Percentiles rank a stretch among this genome's conserved stretches.
phyloP scores from a whole-genome alignment of 2,113 vertebrate genomes.

The Eulacestoma nigropectus region DNA sequence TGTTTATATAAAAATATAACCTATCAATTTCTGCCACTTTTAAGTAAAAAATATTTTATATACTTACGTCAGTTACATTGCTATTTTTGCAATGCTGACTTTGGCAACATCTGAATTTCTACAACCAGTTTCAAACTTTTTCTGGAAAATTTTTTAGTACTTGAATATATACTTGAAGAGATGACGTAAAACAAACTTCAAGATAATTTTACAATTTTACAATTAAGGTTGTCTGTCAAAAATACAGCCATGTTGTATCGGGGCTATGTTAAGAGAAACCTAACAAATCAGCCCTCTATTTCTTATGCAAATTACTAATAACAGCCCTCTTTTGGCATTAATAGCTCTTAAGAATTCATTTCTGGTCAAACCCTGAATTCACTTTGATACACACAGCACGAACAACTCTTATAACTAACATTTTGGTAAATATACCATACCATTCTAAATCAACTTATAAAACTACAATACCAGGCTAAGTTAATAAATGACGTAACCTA shows the following conservation, averaged over 20 bases:
- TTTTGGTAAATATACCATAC: not conserved
- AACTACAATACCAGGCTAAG: not conserved
- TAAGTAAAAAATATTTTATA: not conserved
- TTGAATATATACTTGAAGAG: not conserved
- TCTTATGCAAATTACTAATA: not conserved
- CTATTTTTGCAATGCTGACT: not conserved
- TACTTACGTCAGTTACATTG: not conserved
- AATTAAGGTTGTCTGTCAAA: not conserved
- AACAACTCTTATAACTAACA: not conserved
- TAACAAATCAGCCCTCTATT: not conserved
- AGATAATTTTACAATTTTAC: not conserved
- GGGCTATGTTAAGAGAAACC: not conserved
- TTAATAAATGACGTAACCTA: not conserved
- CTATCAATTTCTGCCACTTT: not conserved
- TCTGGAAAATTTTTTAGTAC: not conserved
- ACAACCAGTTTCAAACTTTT: not conserved
- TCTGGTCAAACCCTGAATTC: not conserved
- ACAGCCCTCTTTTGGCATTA: not conserved
- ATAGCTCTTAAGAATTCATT: not conserved
- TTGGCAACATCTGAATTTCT: not conserved
- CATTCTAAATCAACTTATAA: not conserved
- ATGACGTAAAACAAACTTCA: not conserved
- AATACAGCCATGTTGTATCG: not conserved
- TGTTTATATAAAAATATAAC: not conserved
- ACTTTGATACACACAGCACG: not conserved